Evolutionary conservation across 2,797 vertebrate genomes (phyloP), one percentile per base, ranked within the genome.

Genomic region (Eidolon dupreanum): DNA sequence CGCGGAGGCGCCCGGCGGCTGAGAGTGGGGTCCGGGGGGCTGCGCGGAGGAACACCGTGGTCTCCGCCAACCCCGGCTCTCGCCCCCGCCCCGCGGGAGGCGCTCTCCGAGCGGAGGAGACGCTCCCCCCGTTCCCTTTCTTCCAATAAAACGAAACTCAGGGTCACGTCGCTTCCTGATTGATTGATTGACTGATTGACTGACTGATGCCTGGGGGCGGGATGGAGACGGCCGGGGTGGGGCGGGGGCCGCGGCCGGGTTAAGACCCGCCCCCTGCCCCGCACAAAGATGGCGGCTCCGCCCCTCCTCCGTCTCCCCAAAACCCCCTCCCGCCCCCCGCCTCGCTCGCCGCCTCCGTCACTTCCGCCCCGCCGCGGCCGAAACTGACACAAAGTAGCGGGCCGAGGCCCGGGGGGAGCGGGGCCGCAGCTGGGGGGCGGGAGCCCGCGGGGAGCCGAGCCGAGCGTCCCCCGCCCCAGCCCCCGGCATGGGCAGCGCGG

Each of bases 381-480:
- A 96, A 97, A 97, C 95, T 97, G 97, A 96, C 97, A 97, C 95
- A 97, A 96, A 97, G 96, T 98, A 96, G 97, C 97, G 33, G 95
- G 81, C 97, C 82, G 96, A 96, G 95, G 90, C 93, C 95, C 12
- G 84, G 95, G 94, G 88, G 94, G 84, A 88, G 95, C 85, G 43
- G 94, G 93, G 96, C 95, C 55, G 93, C 86, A 87, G 99, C 97
- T 89, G 98, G 98, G 81, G 99, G 98, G 92, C 99, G 98, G 28
- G 99, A 83, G 99, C 99, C 20, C 98, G 89, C 13, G 98, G 97
- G 74, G 98, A 0, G 98, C 97, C 8, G 98, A 98, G 97, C 98
- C 98, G 93, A 98, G 97, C 88, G 99, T 99, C 94, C 97, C 97
- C 97, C 94, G 95, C 96, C 96, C 95, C 97, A 97, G 97, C 97